phyloP scores from a whole-genome alignment of 2,113 vertebrate species.

The Pelodiscus sinensis region DNA sequence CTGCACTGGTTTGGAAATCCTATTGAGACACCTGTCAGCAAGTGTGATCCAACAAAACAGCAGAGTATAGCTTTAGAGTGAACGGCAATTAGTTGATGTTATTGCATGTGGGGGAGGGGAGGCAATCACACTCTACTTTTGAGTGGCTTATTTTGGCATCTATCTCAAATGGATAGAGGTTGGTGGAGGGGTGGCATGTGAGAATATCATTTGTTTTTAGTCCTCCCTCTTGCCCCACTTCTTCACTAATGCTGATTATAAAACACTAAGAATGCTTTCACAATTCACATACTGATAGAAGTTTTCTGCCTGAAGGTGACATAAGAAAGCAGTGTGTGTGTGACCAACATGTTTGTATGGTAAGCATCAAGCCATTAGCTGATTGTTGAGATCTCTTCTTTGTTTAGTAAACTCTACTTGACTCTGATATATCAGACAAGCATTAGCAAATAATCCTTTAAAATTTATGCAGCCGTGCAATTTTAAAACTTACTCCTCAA shows the following conservation, averaged over 20 bases:
- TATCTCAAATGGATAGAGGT: neutral
- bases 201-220: neutral
- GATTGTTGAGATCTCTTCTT: neutral
- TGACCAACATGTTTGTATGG: neutral
- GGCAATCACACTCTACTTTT: fast-evolving
- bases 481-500: neutral
- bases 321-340: neutral
- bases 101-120: neutral
- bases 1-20: neutral
- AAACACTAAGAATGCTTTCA: neutral
- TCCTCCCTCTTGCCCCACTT: neutral
- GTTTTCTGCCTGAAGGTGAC: neutral
- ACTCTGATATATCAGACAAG: neutral
- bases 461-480: neutral
- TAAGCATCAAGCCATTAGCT: neutral
- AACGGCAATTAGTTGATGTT: neutral
- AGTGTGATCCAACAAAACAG: neutral
- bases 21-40: neutral
- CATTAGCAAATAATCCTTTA: neutral
- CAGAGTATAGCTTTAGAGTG: neutral
- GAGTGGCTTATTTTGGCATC: neutral
- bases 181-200: neutral
- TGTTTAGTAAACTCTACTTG: neutral
- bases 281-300: neutral
- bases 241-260: neutral